Conservation (phyloP, 2,888 invertebrate species). For the Scaptomyza caliginosa region DNA sequence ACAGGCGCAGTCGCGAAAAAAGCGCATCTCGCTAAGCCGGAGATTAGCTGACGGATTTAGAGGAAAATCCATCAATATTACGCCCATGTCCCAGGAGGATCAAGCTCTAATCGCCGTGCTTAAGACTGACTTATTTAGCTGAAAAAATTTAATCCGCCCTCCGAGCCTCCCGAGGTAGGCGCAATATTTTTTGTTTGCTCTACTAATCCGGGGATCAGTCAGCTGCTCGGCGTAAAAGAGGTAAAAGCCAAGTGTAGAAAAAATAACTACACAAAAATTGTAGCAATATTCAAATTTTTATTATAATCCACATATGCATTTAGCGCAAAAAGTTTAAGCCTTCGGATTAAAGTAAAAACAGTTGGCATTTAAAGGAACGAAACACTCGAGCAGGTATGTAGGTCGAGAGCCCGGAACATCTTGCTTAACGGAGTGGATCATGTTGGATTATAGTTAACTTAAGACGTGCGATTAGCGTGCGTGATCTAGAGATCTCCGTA, state of each 20-base stretch:
- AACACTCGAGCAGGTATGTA: conserved; percentile 16
- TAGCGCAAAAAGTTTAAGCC: conserved; percentile 63
- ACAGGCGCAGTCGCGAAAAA: conserved; percentile 59
- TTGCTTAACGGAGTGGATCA: conserved; percentile 59
- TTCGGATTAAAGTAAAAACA: conserved; percentile 63
- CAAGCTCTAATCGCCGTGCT: conserved; percentile 74
- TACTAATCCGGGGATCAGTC: conserved; percentile 58
- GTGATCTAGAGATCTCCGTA: conserved; percentile 5
- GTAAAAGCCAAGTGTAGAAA: conserved; percentile 46
- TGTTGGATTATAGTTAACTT: conserved; percentile 73
- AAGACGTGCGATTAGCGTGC: conserved; percentile 59
- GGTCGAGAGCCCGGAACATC: conserved; percentile 47
- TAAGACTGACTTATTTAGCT: conserved; percentile 66
- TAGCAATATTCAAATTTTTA: conserved; percentile 53
- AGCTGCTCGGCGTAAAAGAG: conserved; percentile 67
- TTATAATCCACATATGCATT: conserved; percentile 34
- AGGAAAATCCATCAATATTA: conserved; percentile 80
- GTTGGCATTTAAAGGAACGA: conserved; percentile 34
- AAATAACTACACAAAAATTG: conserved; percentile 44
- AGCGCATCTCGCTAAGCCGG: conserved; percentile 66
- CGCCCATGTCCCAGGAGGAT: conserved; percentile 73
- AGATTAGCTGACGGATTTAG: conserved; percentile 73
- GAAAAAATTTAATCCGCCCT: conserved; percentile 72
- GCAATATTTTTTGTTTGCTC: conserved; percentile 19
- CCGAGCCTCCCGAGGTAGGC: conserved; percentile 50